Percentiles rank a stretch among this genome's conserved stretches.
These are phyloP conservation scores for Synanceia verrucosa DNA, from an alignment of 2,797 vertebrate genomes.

Conservation along the genomic window DNA sequence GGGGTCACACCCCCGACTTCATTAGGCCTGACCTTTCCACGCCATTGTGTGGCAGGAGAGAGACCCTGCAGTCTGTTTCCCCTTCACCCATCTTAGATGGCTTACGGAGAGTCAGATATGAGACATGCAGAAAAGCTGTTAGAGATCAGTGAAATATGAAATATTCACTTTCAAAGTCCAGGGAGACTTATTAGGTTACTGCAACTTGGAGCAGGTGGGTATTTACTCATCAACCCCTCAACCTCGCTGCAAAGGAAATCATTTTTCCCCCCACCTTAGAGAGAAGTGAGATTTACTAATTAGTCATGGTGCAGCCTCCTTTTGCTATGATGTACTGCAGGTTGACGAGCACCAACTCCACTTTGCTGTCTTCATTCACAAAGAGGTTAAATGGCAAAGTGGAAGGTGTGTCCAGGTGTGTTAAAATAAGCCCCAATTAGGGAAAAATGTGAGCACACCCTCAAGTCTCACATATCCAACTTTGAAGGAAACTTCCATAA, in stretches of 20 bases:
- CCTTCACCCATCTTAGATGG: conserved; percentile 61
- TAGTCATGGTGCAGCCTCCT: conserved; percentile 76
- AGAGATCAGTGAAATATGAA: conserved; percentile 78
- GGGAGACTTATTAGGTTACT: conserved; percentile 78
- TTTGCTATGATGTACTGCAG: conserved; percentile 59
- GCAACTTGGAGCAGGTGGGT: conserved; percentile 73
- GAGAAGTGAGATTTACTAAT: conserved; percentile 78
- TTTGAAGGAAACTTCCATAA: conserved; percentile 56
- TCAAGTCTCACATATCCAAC: conserved; percentile 58
- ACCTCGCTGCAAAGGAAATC: conserved; percentile 63
- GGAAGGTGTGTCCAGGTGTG: conserved; percentile 78
- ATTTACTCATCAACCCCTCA: conserved; percentile 74
- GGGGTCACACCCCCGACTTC: conserved; percentile 86
- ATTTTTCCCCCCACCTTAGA: conserved; percentile 60
- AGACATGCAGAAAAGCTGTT: conserved; percentile 72
- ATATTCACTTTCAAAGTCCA: conserved; percentile 80
- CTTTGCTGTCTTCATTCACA: conserved; percentile 71
- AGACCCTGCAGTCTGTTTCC: conserved; percentile 72
- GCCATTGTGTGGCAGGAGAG: conserved; percentile 78
- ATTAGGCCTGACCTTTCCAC: conserved; percentile 90
- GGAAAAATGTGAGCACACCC: conserved; percentile 72
- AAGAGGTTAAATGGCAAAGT: conserved; percentile 78
- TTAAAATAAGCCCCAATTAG: conserved; percentile 78
- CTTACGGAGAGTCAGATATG: conserved; percentile 69
- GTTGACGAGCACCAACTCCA: conserved; percentile 65